A percentile compares a stretch with the other conserved stretches of the same genome.
These are phyloP conservation scores for Dryoscopus gambensis DNA, from an alignment of 2,113 vertebrate genomes.

Conservation along the genomic window DNA sequence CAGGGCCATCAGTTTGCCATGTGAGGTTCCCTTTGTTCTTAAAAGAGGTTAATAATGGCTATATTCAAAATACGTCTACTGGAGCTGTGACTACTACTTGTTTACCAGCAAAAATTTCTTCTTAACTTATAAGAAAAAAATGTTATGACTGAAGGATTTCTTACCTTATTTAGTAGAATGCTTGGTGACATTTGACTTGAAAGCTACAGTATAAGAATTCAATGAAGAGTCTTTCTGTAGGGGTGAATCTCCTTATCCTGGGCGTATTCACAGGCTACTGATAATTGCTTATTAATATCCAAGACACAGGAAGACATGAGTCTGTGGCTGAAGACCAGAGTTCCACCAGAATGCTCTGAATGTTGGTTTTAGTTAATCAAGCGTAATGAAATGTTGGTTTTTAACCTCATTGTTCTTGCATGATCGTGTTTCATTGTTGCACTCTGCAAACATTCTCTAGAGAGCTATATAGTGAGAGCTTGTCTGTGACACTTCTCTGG, in stretches of 20 bases:
- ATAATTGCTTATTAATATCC: background rate
- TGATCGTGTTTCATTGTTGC: background rate
- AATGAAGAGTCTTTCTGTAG: background rate
- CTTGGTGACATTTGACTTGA: background rate
- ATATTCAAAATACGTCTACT: background rate
- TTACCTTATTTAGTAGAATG: background rate
- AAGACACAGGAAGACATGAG: background rate
- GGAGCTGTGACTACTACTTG: background rate
- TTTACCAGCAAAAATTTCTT: background rate
- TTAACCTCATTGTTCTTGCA: background rate
- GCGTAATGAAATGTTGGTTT: background rate
- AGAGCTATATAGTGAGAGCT: slow-evolving; percentile 33
- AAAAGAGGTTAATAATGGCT: background rate
- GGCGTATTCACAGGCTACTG: background rate
- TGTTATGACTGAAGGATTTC: background rate
- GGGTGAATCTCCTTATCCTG: background rate
- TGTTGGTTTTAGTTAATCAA: slow-evolving; percentile 38
- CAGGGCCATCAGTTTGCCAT: background rate
- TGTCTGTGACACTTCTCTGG: slow-evolving; percentile 36
- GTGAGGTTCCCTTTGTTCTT: background rate
- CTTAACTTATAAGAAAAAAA: background rate
- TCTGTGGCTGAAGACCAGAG: background rate
- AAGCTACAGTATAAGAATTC: background rate
- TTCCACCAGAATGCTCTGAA: background rate
- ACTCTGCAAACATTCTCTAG: slow-evolving; percentile 34